Evolutionary conservation across 2,888 invertebrate species (phyloP).

Genomic region (Folsomia candida): DNA sequence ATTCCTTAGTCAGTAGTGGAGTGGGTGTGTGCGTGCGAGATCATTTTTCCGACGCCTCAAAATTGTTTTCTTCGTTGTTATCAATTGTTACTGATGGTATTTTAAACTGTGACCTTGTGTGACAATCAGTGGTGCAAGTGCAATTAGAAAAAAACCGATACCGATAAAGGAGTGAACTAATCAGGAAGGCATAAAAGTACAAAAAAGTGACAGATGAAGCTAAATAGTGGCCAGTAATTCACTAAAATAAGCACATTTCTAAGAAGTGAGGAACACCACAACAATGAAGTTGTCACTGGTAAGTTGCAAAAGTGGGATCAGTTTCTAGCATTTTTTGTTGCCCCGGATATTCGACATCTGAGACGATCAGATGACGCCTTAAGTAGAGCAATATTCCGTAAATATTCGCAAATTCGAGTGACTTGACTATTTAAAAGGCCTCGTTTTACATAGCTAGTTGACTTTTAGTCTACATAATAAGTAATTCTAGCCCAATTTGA

Average conservation of each 20-base stretch:
- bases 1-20: not conserved
- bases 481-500: too few relatives aligned
- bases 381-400: too few relatives aligned
- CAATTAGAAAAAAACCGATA: not conserved
- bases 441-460: too few relatives aligned
- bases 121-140: not conserved
- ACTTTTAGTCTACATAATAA: too few relatives aligned
- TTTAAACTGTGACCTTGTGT: not conserved
- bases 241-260: not conserved
- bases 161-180: not conserved
- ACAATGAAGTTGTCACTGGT: constrained; percentile 8
- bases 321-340: too few relatives aligned
- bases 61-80: not conserved
- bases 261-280: not conserved
- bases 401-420: too few relatives aligned
- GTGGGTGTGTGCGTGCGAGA: not conserved
- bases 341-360: too few relatives aligned
- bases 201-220: not conserved
- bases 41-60: not conserved
- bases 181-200: not conserved
- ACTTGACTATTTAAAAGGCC: too few relatives aligned
- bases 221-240: not conserved
- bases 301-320: too few relatives aligned
- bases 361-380: too few relatives aligned
- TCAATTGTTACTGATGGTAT: too few relatives aligned